These are phyloP conservation scores for Porphyrio hochstetteri DNA, from an alignment of 2,113 vertebrate species.

Conservation along the genomic window DNA sequence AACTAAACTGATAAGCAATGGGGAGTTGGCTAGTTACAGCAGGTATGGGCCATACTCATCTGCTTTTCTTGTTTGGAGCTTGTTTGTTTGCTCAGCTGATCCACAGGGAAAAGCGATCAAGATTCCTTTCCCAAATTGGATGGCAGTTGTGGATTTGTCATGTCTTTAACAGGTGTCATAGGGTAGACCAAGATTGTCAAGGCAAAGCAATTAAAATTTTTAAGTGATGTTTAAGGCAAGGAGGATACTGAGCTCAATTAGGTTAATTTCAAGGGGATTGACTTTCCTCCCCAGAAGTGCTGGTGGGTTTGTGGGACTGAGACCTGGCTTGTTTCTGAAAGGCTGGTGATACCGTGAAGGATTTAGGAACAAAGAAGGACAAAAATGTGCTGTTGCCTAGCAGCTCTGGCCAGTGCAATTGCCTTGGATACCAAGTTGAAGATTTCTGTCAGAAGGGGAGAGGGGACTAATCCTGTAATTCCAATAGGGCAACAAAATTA, in stretches of 20 bases:
- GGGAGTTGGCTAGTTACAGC: neutral
- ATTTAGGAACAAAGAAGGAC: neutral
- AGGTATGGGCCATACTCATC: neutral
- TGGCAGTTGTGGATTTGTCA: neutral
- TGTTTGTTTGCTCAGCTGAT: neutral
- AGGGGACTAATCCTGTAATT: neutral
- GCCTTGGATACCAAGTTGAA: neutral
- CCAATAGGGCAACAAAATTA: fast-evolving
- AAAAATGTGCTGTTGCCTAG: neutral
- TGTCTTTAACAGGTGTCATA: neutral
- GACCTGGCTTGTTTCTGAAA: neutral
- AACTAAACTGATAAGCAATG: neutral
- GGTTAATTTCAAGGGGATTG: neutral
- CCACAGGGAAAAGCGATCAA: neutral
- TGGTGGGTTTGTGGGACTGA: neutral
- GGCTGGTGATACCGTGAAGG: neutral
- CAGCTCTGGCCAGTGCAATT: neutral
- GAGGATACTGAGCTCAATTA: neutral
- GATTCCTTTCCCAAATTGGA: neutral
- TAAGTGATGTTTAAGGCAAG: neutral
- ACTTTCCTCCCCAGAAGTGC: neutral
- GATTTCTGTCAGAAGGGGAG: neutral
- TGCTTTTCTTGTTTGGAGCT: neutral
- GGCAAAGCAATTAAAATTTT: neutral
- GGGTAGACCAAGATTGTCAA: neutral